Percentiles rank a stretch among this genome's conserved stretches.
phyloP scores from a whole-genome alignment of 2,113 vertebrate species.

The Chrysochloris asiatica region DNA sequence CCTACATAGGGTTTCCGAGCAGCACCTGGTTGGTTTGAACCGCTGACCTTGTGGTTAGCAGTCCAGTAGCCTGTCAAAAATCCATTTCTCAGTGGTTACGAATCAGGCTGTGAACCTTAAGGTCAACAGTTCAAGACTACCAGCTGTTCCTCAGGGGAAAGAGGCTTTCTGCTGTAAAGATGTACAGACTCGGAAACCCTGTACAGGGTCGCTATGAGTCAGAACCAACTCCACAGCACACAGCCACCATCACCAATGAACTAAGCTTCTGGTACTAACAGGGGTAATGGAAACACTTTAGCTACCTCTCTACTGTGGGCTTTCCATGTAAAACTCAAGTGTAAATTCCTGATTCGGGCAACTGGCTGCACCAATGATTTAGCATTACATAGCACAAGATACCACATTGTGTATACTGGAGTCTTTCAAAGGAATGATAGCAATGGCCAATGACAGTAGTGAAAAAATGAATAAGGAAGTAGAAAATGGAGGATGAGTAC shows the following conservation, averaged over 20 bases:
- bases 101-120: too few species aligned
- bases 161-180: too few species aligned
- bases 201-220: too few species aligned
- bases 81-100: neutral
- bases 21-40: too few species aligned
- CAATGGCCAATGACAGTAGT: neutral
- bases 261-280: neutral
- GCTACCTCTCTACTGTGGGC: neutral
- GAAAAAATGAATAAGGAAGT: neutral
- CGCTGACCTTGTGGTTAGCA: too few species aligned
- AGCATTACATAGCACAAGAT: neutral
- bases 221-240: too few species aligned
- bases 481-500: neutral
- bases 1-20: too few species aligned
- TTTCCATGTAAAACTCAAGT: neutral
- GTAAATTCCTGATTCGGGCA: neutral
- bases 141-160: too few species aligned
- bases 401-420: neutral
- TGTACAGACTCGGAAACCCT: too few species aligned
- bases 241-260: too few species aligned
- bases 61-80: neutral
- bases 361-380: neutral
- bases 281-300: neutral
- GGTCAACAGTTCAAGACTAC: too few species aligned
- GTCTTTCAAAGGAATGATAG: neutral